Evolutionary conservation across 2,888 invertebrate genomes (phyloP).

Genomic region (Chorisops tibialis): DNA sequence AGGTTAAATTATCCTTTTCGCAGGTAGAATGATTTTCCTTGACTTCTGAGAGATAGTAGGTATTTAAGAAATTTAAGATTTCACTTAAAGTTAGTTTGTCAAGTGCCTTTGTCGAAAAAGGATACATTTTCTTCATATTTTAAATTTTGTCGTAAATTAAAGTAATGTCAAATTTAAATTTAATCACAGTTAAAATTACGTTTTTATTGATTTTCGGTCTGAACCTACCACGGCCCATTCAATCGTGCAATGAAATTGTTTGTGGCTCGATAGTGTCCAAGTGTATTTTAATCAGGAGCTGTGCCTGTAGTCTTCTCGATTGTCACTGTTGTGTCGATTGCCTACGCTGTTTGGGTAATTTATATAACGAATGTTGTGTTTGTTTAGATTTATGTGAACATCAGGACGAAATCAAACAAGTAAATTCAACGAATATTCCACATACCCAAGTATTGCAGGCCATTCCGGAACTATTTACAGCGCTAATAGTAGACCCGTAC

Average conservation of each 20-base stretch:
- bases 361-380: conserved; percentile 10
- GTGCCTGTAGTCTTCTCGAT: not conserved
- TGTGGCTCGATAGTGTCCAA: conserved; percentile 11
- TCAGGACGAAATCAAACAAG: not conserved
- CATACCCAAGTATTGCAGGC: not conserved
- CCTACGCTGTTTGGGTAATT: conserved; percentile 7
- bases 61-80: too few relatives aligned
- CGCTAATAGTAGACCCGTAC: not conserved
- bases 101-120: too few relatives aligned
- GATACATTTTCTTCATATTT: too few relatives aligned
- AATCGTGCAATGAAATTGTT: conserved; percentile 7
- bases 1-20: too few relatives aligned
- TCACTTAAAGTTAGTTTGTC: too few relatives aligned
- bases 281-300: conserved; percentile 12
- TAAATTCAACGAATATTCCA: not conserved
- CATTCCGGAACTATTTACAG: conserved; percentile 14
- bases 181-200: too few relatives aligned
- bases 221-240: not conserved
- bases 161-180: too few relatives aligned
- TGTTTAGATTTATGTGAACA: conserved; percentile 6
- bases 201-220: too few relatives aligned
- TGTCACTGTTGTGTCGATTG: conserved; percentile 10
- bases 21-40: too few relatives aligned
- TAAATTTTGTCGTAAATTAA: too few relatives aligned
- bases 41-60: too few relatives aligned